Evolutionary conservation across 2,113 vertebrate genomes (phyloP).

Genomic region (Eira barbara): DNA sequence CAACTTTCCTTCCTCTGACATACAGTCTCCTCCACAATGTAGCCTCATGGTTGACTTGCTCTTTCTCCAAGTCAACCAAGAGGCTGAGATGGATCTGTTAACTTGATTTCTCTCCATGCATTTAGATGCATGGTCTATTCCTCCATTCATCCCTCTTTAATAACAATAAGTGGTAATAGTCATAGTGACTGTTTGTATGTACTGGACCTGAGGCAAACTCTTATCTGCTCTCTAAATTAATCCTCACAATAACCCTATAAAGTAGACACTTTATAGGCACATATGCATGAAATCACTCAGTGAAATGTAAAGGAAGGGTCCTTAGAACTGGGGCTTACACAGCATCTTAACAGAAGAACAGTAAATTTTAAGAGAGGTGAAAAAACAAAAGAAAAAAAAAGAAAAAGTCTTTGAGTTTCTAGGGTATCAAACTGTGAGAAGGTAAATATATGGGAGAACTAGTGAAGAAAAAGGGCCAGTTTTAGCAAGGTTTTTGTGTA

Average conservation of each 20-base stretch:
- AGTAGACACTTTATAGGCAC: not conserved
- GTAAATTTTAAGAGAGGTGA: not conserved
- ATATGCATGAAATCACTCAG: not conserved
- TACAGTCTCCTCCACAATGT: fast-evolving
- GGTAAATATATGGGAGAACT: not conserved
- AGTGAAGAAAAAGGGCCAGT: not conserved
- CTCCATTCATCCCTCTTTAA: not conserved
- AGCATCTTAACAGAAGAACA: not conserved
- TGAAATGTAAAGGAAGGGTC: not conserved
- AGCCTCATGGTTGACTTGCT: not conserved
- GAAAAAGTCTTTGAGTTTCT: not conserved
- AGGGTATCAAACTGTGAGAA: not conserved
- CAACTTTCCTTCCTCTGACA: not conserved
- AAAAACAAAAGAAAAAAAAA: not conserved
- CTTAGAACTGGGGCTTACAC: not conserved
- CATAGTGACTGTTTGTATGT: not conserved
- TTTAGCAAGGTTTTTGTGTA: not conserved
- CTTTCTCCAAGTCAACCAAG: not conserved
- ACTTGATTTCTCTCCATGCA: not conserved
- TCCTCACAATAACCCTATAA: not conserved
- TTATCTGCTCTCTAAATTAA: not conserved
- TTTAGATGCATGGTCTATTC: not conserved
- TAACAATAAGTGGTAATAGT: not conserved
- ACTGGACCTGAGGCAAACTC: not conserved
- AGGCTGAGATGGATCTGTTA: not conserved